Conservation (phyloP, 2,888 invertebrate genomes). For the Polydrusus pterygomalis region DNA sequence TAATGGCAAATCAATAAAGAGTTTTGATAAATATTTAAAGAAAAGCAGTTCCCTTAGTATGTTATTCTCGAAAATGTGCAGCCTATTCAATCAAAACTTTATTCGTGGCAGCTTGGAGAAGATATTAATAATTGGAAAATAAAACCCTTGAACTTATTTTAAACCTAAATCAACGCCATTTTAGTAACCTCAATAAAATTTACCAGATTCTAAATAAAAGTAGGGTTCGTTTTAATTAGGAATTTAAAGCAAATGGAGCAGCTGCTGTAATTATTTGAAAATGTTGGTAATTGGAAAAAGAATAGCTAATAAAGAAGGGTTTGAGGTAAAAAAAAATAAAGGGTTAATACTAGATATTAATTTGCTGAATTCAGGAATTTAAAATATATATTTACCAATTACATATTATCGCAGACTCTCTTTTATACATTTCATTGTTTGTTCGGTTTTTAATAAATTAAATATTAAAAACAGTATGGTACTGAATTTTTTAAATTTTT, state of each 20-base stretch:
- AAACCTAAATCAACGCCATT: neutral
- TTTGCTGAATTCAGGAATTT: too few species aligned
- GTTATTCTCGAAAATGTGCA: neutral
- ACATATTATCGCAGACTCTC: too few species aligned
- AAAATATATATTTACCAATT: too few species aligned
- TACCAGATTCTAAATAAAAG: neutral
- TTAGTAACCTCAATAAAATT: neutral
- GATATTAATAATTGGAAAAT: neutral
- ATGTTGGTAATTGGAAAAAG: neutral
- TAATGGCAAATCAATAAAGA: too few species aligned
- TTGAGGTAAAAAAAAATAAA: neutral
- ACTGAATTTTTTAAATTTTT: too few species aligned
- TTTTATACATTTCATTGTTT: too few species aligned
- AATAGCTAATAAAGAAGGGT: neutral
- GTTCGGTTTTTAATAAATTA: too few species aligned
- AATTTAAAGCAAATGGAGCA: neutral
- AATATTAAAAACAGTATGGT: too few species aligned
- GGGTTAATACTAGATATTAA: neutral
- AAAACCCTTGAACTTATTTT: neutral
- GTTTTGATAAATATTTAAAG: too few species aligned
- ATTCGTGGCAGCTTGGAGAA: neutral
- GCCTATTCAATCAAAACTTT: too few species aligned
- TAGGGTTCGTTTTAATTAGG: constrained; percentile 1
- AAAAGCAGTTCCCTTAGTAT: neutral
- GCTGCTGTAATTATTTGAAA: neutral